Evolutionary conservation across 1,140 invertebrate species (phyloP).

Genomic region (Coenobita brevimanus): DNA sequence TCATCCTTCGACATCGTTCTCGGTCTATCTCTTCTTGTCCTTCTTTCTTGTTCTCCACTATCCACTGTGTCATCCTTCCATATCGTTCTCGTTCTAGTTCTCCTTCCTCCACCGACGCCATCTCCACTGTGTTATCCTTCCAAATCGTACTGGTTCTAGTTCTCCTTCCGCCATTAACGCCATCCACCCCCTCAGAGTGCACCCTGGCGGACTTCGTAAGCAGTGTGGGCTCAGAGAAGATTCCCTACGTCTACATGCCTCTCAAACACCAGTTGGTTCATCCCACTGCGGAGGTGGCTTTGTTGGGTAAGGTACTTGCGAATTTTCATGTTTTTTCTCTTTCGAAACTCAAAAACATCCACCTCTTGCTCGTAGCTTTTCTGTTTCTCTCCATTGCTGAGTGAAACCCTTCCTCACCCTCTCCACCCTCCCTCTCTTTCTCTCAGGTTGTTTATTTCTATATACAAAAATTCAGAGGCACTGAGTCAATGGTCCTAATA

Average conservation of each 20-base stretch:
- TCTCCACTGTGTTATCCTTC: background rate
- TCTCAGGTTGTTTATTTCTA: no score
- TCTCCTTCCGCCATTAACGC: slow-evolving; percentile 43
- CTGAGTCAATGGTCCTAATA: no score
- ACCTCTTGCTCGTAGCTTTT: background rate
- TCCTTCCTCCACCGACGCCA: background rate
- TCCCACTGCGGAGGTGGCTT: slow-evolving; percentile 87
- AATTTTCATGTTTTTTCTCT: no score
- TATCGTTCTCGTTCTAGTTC: no score
- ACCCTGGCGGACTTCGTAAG: slow-evolving; percentile 85
- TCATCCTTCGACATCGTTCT: no score
- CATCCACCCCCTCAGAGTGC: slow-evolving; percentile 82
- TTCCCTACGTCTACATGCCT: slow-evolving; percentile 89
- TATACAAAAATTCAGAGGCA: no score
- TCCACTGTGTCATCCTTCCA: no score
- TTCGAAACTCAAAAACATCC: no score
- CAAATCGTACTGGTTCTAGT: background rate
- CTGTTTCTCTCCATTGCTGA: slow-evolving; percentile 2
- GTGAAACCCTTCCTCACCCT: no score
- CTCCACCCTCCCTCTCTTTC: no score
- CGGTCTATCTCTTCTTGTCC: no score
- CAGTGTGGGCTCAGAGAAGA: slow-evolving; percentile 82
- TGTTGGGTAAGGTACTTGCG: slow-evolving; percentile 87
- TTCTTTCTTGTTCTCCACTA: no score
- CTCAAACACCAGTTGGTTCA: slow-evolving; percentile 89